Base-by-base conservation (phyloP, 2,888 invertebrate genomes). In the Trichogramma dendrolimi region DNA sequence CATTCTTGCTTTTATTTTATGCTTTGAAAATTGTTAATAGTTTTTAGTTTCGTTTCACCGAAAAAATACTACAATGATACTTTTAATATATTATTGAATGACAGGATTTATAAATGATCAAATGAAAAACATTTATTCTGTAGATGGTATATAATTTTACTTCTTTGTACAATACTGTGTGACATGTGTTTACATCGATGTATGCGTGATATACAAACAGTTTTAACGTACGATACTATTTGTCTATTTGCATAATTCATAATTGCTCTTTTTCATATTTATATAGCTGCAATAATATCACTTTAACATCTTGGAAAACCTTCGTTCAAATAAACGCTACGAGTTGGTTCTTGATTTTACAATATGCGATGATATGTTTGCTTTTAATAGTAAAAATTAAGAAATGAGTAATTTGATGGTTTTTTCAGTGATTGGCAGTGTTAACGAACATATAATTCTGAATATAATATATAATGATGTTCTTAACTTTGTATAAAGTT, bases 371-470 rank as follows among this genome's bases (percentile, higher is more conserved):
- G 67, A 70, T 70, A 71, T 70, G 69, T 71, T 65, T 69, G 72
- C 67, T 69, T 69, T 70, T 68, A 67, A 65, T 71, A 69, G 69
- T 70, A 68, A 71, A 70, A 70, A 71, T 69, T 66, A 65, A 70
- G 67, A 72, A 69, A 70, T 69, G 66, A 63, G 59, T 63, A 64
- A 64, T 64, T 63, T 62, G 42, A 55, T 58, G 14, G 55, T 6
- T 58, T 52, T 11, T 54, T 55, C 47, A 42, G 47, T 47, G 55
- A 60, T 58, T 14, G 11, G 5, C 27, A 48, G 58, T 49, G 41
- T 63, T 61, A 64, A 58, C 49, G 61, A 61, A 61, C 52, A 55
- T 46, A 61, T 64, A 43, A 39, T 46, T 51, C 27, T 61, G n/a
- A 55, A 63, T 61, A 46, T 54, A 39, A 62, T 59, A 51, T 49